Percentiles rank a stretch among this genome's conserved stretches.
These are phyloP conservation scores for Gymnothorax reevesii DNA, from an alignment of 2,797 vertebrate species.

Conservation along the genomic window DNA sequence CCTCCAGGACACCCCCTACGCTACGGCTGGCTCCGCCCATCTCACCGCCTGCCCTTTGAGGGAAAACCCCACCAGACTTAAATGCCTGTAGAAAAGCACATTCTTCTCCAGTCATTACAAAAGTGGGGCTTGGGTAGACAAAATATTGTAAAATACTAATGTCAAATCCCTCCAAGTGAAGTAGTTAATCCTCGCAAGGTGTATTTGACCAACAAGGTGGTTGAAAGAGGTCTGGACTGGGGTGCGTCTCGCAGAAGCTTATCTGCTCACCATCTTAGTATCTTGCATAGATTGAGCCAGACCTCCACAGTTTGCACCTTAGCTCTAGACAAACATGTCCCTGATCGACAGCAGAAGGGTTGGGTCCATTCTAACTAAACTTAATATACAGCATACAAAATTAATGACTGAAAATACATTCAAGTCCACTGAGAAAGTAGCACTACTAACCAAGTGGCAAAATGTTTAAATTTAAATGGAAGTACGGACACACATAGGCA, in stretches of 20 bases:
- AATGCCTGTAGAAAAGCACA: background rate
- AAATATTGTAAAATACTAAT: background rate
- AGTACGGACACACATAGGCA: constrained; percentile 3
- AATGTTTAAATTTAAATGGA: background rate
- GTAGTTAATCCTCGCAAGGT: background rate
- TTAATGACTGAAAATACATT: background rate
- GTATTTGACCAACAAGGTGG: background rate
- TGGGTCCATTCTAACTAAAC: background rate
- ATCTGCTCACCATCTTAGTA: too few relatives aligned
- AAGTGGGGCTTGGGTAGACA: background rate
- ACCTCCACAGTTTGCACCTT: too few relatives aligned
- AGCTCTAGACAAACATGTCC: too few relatives aligned
- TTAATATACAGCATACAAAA: background rate
- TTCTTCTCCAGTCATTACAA: background rate
- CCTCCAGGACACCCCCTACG: background rate
- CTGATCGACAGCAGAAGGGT: background rate
- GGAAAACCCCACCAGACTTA: background rate
- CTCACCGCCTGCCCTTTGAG: constrained; percentile 9
- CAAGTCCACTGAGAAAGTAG: background rate
- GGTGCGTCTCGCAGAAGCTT: background rate
- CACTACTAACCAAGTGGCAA: background rate
- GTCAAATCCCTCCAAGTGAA: background rate
- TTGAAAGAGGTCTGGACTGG: background rate
- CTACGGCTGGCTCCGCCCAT: background rate
- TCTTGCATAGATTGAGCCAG: too few relatives aligned